These are phyloP conservation scores for Euzophera pinguis DNA, from an alignment of 2,888 invertebrate species.

Conservation along the genomic window DNA sequence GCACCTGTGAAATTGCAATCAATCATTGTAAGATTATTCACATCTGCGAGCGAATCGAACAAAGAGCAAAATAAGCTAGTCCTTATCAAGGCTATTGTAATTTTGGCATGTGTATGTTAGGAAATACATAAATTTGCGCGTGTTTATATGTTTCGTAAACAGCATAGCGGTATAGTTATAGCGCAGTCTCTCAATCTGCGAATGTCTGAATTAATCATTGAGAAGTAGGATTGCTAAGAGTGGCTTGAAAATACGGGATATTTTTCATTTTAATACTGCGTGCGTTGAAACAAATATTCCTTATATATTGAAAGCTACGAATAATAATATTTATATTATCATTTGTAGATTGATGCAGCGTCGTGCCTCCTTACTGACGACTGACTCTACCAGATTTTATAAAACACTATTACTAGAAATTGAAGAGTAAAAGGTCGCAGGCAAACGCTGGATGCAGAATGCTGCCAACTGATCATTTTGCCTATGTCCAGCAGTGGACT, in stretches of 20 bases:
- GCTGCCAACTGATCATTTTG: too few relatives aligned
- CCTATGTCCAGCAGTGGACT: too few relatives aligned
- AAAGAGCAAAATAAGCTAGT: neutral
- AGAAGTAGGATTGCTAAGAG: neutral
- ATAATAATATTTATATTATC: too few relatives aligned
- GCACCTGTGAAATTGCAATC: neutral
- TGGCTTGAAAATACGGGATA: neutral
- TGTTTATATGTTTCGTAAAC: slow-evolving; percentile 8
- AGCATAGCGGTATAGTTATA: neutral
- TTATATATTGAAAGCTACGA: too few relatives aligned
- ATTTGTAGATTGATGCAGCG: too few relatives aligned
- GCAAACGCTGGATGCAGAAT: too few relatives aligned
- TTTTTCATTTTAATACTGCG: neutral
- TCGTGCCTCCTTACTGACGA: too few relatives aligned
- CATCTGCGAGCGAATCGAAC: neutral
- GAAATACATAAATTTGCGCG: slow-evolving; percentile 16
- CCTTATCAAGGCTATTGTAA: slow-evolving; percentile 10
- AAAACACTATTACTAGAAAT: too few relatives aligned
- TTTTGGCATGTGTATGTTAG: slow-evolving; percentile 25
- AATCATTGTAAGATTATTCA: neutral
- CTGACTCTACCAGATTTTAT: too few relatives aligned
- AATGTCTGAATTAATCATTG: slow-evolving; percentile 5
- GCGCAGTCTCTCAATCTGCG: slow-evolving; percentile 3
- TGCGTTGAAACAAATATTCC: too few relatives aligned
- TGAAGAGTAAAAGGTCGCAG: too few relatives aligned